These are phyloP conservation scores for Chelonus insularis DNA, from an alignment of 1,140 invertebrate genomes.

Conservation along the genomic window DNA sequence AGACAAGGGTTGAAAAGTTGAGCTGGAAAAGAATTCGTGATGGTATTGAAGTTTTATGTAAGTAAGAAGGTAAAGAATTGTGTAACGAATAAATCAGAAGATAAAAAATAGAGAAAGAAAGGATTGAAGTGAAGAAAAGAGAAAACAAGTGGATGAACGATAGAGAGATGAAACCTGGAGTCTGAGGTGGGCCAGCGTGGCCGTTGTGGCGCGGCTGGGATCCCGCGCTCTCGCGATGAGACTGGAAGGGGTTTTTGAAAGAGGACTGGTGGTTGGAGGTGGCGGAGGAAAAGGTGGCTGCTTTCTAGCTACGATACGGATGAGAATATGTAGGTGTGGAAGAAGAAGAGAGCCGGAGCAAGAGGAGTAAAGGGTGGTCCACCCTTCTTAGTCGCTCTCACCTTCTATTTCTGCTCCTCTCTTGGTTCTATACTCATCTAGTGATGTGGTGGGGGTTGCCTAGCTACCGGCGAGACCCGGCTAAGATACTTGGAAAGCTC, in stretches of 20 bases:
- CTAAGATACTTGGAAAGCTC: slow-evolving; percentile 60
- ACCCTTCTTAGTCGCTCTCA: not conserved
- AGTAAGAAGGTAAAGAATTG: no score
- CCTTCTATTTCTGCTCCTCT: slow-evolving; percentile 9
- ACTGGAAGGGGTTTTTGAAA: slow-evolving; percentile 53
- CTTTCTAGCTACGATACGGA: slow-evolving; percentile 20
- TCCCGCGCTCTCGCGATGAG: slow-evolving; percentile 55
- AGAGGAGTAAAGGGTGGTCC: not conserved
- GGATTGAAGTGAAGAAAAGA: slow-evolving; percentile 7
- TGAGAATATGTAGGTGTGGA: slow-evolving; percentile 25
- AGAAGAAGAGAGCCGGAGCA: slow-evolving; percentile 38
- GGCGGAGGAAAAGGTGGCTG: slow-evolving; percentile 50
- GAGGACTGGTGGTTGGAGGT: slow-evolving; percentile 50
- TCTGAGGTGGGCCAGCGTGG: slow-evolving; percentile 60
- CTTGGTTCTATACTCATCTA: slow-evolving; percentile 1
- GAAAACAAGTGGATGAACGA: slow-evolving; percentile 20
- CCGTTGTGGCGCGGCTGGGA: slow-evolving; percentile 57
- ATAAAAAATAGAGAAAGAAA: not conserved
- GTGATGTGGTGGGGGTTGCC: slow-evolving; percentile 54
- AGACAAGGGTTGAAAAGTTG: no score
- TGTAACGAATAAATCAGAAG: not conserved
- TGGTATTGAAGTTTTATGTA: no score
- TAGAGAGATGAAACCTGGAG: slow-evolving; percentile 41
- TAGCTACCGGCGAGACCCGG: slow-evolving; percentile 60
- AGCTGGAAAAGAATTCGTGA: no score